Evolutionary conservation across 2,113 vertebrate species (phyloP).

Genomic region (Lagopus muta): DNA sequence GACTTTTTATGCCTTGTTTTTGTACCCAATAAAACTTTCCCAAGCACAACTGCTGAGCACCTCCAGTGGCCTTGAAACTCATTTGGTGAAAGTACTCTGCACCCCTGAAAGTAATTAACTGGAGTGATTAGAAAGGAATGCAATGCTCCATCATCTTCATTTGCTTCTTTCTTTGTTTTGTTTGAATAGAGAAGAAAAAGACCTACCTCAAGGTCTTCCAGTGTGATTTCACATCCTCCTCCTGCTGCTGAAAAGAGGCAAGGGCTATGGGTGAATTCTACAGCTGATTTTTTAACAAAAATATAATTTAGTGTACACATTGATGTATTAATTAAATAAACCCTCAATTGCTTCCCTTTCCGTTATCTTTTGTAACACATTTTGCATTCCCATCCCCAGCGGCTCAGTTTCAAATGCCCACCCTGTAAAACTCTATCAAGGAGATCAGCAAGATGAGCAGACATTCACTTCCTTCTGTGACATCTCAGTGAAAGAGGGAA

Average conservation of each 20-base stretch:
- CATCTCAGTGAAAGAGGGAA: neutral
- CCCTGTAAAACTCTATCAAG: neutral
- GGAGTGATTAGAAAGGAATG: neutral
- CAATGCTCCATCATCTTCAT: neutral
- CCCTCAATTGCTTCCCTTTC: neutral
- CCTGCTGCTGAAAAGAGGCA: neutral
- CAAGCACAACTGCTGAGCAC: neutral
- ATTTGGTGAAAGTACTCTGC: neutral
- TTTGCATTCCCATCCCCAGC: neutral
- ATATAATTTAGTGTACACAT: neutral
- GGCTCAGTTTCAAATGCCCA: neutral
- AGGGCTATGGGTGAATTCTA: neutral
- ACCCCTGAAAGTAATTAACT: constrained; percentile 24
- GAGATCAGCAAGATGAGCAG: no score
- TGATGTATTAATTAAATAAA: constrained; percentile 26
- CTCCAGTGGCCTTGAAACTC: neutral
- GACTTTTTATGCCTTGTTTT: neutral
- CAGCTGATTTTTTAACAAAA: neutral
- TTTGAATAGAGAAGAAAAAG: neutral
- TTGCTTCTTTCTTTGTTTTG: neutral
- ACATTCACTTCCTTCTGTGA: neutral
- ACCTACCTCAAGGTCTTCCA: neutral
- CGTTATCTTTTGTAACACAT: neutral
- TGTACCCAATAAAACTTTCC: neutral
- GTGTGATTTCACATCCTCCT: neutral